Evolutionary conservation across 2,888 invertebrate genomes (phyloP).

Genomic region (Brachyptera risi): DNA sequence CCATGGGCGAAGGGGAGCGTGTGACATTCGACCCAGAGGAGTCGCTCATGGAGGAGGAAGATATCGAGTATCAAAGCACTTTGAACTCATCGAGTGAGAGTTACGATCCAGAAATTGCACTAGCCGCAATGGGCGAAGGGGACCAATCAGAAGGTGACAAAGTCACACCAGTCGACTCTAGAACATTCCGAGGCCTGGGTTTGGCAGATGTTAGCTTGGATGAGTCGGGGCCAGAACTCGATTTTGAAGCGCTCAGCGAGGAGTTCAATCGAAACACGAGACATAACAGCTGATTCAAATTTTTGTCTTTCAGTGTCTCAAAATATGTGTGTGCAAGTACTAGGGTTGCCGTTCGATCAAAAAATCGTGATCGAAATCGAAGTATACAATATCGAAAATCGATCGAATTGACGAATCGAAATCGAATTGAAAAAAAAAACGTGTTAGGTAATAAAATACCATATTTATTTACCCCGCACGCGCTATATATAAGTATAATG

Average conservation of each 20-base stretch:
- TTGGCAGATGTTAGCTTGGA: conserved; percentile 29
- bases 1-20: conserved; percentile 5
- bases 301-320: too few species aligned
- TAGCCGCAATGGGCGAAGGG: conserved; percentile 26
- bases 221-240: conserved; percentile 38
- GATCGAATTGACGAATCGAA: too few species aligned
- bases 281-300: conserved; percentile 25
- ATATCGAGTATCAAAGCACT: neutral
- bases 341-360: too few species aligned
- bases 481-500: too few species aligned
- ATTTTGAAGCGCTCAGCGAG: conserved; percentile 43
- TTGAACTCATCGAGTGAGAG: neutral
- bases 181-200: conserved; percentile 21
- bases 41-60: conserved; percentile 10
- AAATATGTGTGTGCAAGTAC: too few species aligned
- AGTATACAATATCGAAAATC: too few species aligned
- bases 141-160: neutral
- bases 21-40: neutral
- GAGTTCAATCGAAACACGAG: conserved; percentile 43
- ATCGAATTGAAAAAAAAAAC: too few species aligned
- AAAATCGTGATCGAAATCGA: too few species aligned
- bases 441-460: too few species aligned
- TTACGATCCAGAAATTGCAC: conserved; percentile 25
- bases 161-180: neutral
- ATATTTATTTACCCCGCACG: too few species aligned